Evolutionary conservation across 2,797 vertebrate species (phyloP), one percentile per base, ranked within the genome.

Genomic region (Acanthiza pusilla): DNA sequence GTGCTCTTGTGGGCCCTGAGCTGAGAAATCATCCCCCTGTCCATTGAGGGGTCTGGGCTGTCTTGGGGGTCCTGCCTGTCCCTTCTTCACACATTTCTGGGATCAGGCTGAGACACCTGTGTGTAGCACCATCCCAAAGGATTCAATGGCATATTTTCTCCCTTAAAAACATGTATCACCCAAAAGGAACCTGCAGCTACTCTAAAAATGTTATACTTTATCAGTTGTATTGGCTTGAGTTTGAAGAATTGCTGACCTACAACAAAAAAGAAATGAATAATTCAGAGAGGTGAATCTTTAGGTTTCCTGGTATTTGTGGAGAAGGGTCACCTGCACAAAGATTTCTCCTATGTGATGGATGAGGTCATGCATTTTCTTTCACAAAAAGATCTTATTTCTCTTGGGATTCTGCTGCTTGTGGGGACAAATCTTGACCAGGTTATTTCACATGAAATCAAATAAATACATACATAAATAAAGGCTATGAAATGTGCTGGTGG

Each of bases 281-380:
- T 54, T 71, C 29, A 62, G 38, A 47, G 34, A 38, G 7, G 10
- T 40, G 30, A 66, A 51, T 87, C 13, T 63, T 43, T 30, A 42
- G 4, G 0, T 40, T 36, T 27, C 55, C 57, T 17, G 20, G 8
- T 66, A 1, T 72, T 22, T 22, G 34, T 54, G 34, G 54, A 53
- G 16, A 34, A 61, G 36, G 32, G 38, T 67, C 60, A 76, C 13
- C 65, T 23, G 27, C 65, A 61, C 17, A 5, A 18, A 13, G 53
- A 22, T 67, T 79, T 61, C 32, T n/a, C n/a, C n/a, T n/a, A 2
- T 0, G 0, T 50, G 55, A 29, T 2, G 6, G 54, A 23, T 14
- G 32, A 87, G 67, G 51, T 54, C 18, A 2, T 0, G 4, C 17
- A 11, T 68, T 73, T 76, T 38, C 50, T 50, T 51, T 57, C 65